phyloP scores from a whole-genome alignment of 2,113 vertebrate species.

The Chamaea fasciata region DNA sequence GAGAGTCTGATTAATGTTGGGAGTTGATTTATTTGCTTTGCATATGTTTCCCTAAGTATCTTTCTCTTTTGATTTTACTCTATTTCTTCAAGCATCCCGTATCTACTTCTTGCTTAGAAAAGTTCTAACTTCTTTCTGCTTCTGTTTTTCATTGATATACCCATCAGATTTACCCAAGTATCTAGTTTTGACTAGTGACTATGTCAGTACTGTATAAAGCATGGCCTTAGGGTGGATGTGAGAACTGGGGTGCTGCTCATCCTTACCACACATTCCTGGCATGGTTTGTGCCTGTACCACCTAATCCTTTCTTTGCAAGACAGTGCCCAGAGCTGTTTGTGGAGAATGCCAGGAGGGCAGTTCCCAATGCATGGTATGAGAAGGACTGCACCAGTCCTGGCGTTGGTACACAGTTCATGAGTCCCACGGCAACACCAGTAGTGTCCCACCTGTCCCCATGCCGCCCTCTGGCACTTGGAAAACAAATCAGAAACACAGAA shows the following conservation, averaged over 20 bases:
- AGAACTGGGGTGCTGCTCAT: background rate
- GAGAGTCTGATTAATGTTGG: background rate
- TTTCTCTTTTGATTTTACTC: background rate
- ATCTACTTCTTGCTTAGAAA: background rate
- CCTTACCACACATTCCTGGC: background rate
- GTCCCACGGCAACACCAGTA: accelerated
- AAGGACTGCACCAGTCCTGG: background rate
- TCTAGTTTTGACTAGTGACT: background rate
- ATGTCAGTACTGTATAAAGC: background rate
- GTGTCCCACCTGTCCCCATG: background rate
- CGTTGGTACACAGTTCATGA: background rate
- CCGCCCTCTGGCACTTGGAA: background rate
- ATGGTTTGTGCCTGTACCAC: background rate
- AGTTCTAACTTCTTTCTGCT: background rate
- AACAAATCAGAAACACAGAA: background rate
- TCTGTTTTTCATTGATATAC: background rate
- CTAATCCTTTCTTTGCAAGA: background rate
- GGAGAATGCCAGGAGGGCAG: background rate
- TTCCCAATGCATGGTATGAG: background rate
- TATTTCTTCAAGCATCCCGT: background rate
- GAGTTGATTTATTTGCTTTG: background rate
- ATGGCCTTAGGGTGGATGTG: too few relatives aligned
- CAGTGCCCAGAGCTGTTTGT: background rate
- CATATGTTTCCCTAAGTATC: background rate
- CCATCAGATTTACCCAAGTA: background rate